phyloP scores from a whole-genome alignment of 2,797 vertebrate species.

The Brachyalestes nurse region DNA sequence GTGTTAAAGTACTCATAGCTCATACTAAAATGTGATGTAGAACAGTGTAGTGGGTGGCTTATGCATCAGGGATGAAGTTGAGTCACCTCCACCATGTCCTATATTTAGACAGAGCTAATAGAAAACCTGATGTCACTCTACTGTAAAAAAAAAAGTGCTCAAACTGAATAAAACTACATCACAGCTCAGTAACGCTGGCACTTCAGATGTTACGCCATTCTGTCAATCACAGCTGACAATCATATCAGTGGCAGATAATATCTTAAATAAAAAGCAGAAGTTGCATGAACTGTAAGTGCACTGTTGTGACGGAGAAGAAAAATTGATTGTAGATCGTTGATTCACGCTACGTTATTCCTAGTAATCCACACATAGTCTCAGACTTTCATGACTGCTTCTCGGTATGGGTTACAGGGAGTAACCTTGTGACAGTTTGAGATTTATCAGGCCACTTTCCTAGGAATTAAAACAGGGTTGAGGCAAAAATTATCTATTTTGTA shows the following conservation, averaged over 20 bases:
- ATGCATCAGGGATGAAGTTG: not conserved
- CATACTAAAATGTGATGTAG: not conserved
- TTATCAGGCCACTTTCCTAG: not conserved
- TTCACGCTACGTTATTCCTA: not conserved
- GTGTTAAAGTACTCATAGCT: conserved; percentile 13
- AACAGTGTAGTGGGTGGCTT: not conserved
- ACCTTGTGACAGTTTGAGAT: not conserved
- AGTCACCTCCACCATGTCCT: conserved; percentile 19
- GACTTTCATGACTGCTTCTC: not conserved
- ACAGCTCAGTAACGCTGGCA: not conserved
- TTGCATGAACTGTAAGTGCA: not conserved
- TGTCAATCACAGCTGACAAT: not conserved
- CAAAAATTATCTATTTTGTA: not conserved
- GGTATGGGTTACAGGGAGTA: not conserved
- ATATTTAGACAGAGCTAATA: conserved; percentile 30
- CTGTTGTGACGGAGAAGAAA: not conserved
- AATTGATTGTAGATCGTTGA: not conserved
- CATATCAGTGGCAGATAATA: not conserved
- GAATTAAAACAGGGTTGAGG: not conserved
- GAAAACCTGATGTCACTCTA: not conserved
- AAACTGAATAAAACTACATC: not conserved
- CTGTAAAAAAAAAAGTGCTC: not conserved
- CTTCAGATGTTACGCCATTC: not conserved
- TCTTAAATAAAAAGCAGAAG: not conserved
- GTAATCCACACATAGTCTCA: not conserved